Conservation (phyloP, 2,888 invertebrate genomes). For the Beris morrisii region DNA sequence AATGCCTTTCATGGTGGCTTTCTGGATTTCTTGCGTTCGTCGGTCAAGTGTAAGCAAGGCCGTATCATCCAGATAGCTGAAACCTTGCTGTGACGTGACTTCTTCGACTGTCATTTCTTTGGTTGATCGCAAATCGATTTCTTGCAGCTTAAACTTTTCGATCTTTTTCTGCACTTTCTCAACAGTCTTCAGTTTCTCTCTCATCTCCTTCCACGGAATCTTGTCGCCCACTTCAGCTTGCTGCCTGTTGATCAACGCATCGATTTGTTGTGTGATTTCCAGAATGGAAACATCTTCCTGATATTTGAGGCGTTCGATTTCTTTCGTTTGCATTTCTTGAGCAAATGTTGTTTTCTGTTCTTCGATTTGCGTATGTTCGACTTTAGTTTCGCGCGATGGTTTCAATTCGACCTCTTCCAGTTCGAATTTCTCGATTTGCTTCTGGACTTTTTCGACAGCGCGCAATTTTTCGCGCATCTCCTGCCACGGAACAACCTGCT, state of each 20-base stretch:
- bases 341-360: conserved; percentile 25
- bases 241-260: conserved; percentile 51
- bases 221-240: conserved; percentile 45
- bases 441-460: conserved; percentile 54
- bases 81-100: conserved; percentile 56
- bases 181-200: conserved; percentile 53
- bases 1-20: conserved; percentile 10
- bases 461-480: conserved; percentile 53
- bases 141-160: conserved; percentile 56
- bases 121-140: conserved; percentile 54
- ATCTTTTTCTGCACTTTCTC: conserved; percentile 55
- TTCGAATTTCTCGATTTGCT: conserved; percentile 53
- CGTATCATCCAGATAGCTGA: conserved; percentile 63
- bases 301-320: conserved; percentile 53
- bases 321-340: conserved; percentile 51
- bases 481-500: conserved; percentile 54
- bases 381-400: conserved; percentile 37
- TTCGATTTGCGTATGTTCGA: conserved; percentile 15
- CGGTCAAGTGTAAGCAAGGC: conserved; percentile 58
- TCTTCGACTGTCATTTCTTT: conserved; percentile 34
- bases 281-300: conserved; percentile 54
- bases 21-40: conserved; percentile 4
- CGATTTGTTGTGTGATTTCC: conserved; percentile 54
- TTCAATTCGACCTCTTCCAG: conserved; percentile 57
- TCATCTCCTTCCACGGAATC: conserved; percentile 55